A percentile compares a stretch with the other conserved stretches of the same genome.
These are phyloP conservation scores for Phataginus tricuspis DNA, from an alignment of 2,797 vertebrate genomes.

Conservation along the genomic window DNA sequence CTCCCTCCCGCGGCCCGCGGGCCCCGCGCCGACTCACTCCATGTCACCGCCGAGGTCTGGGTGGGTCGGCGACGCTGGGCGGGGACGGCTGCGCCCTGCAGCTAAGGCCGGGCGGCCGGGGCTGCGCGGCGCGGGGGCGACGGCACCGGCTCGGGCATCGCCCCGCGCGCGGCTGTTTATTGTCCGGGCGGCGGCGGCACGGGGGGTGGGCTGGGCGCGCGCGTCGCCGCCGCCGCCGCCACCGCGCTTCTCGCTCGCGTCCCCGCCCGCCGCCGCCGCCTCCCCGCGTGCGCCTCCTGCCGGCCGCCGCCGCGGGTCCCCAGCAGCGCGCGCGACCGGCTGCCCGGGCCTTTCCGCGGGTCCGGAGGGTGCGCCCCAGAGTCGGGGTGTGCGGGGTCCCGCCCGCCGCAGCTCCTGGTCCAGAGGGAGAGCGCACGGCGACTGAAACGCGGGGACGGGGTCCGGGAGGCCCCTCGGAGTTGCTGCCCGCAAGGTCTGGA, in stretches of 20 bases:
- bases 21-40: slow-evolving; percentile 77
- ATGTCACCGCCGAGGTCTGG: slow-evolving; percentile 70
- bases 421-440: not conserved
- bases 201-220: slow-evolving; percentile 76
- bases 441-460: not conserved
- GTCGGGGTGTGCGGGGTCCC: no score
- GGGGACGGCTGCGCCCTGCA: not conserved
- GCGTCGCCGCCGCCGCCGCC: slow-evolving; percentile 47
- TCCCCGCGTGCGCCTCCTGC: slow-evolving; percentile 13
- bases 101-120: slow-evolving; percentile 67
- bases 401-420: not conserved
- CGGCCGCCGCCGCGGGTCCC: not conserved
- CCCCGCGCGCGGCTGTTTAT: slow-evolving; percentile 77
- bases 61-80: slow-evolving; percentile 38
- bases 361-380: no score
- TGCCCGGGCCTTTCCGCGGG: not conserved
- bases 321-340: not conserved
- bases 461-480: not conserved
- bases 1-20: not conserved
- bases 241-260: not conserved
- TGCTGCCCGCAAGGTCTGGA: not conserved
- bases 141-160: slow-evolving; percentile 77
- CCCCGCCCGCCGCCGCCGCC: not conserved
- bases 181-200: slow-evolving; percentile 77
- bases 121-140: slow-evolving; percentile 72